A percentile compares a stretch with the other conserved stretches of the same genome.
Conservation (phyloP, 1,140 invertebrate genomes). For the Diorhabda carinulata region DNA sequence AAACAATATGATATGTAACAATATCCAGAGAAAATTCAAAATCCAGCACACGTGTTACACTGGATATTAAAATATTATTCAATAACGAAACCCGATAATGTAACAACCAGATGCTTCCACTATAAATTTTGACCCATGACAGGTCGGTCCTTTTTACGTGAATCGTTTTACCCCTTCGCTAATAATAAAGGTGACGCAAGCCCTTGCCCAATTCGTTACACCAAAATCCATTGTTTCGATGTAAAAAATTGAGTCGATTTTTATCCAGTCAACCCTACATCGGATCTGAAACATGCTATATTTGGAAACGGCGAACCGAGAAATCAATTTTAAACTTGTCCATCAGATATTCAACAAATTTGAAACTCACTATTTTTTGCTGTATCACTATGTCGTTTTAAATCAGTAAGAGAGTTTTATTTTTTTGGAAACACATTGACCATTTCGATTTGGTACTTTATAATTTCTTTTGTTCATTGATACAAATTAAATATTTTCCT, state of each 20-base stretch:
- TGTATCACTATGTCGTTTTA: too few relatives aligned
- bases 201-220: background rate
- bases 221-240: background rate
- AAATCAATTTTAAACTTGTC: background rate
- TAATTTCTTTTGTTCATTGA: too few relatives aligned
- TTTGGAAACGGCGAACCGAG: background rate
- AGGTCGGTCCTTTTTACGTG: background rate
- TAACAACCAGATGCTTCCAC: slow-evolving; percentile 1
- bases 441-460: too few relatives aligned
- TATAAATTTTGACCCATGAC: slow-evolving; percentile 2
- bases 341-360: background rate
- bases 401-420: too few relatives aligned
- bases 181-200: background rate
- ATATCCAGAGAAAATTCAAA: background rate
- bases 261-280: background rate
- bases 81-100: background rate
- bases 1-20: background rate
- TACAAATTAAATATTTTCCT: too few relatives aligned
- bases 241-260: slow-evolving; percentile 1
- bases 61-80: background rate
- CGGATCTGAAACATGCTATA: background rate
- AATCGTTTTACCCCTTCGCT: background rate
- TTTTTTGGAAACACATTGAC: too few relatives aligned
- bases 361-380: background rate
- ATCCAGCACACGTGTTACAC: background rate